Base-by-base conservation (phyloP, 2,797 vertebrate species). In the Lepus oiostolus region DNA sequence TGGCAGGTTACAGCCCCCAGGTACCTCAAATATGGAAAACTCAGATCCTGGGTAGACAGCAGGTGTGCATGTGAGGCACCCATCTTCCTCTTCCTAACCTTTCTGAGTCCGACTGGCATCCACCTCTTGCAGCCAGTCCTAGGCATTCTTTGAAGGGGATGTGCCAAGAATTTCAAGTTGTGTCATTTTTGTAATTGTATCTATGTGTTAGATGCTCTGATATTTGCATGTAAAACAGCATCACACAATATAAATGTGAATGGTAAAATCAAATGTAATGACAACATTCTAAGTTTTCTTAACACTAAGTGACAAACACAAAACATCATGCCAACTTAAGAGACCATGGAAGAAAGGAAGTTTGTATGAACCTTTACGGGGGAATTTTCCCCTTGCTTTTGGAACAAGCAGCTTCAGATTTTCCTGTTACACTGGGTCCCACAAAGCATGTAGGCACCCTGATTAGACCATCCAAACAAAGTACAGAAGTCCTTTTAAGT, bases 261-360 rank as follows among this genome's bases (percentile, higher is more conserved):
- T 62, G 32, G 22, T 26, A 70, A 77, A 81, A 67, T 80, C 67
- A 30, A 52, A 21, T 52, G 24, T 67, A 50, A 65, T 91, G 63
- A 85, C n/a, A 75, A 80, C 52, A 71, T 90, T 70, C 63, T 92
- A 30, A 77, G 24, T 82, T 88, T 90, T 86, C 52, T 75, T 58
- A 95, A 65, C 5, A 63, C 70, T 70, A 67, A 87, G 60, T 30
- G 84, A 30, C 65, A 85, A 60, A 84, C 21, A 42, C 30, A 67
- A 88, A 77, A 74, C 21, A 92, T 13, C 62, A 77, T 32, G 42
- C 8, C 3, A 38, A 63, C 7, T 63, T 42, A 47, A 77, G 26
- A 52, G 21, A 85, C 8, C 5, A 65, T 16, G 10, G 50, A 30
- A 77, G 21, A 70, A 63, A 81, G 67, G 38, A 71, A 72, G 70